Evolutionary conservation across 2,888 invertebrate species (phyloP), one percentile per base, ranked within the genome.

Genomic region (Girardia tigrina): DNA sequence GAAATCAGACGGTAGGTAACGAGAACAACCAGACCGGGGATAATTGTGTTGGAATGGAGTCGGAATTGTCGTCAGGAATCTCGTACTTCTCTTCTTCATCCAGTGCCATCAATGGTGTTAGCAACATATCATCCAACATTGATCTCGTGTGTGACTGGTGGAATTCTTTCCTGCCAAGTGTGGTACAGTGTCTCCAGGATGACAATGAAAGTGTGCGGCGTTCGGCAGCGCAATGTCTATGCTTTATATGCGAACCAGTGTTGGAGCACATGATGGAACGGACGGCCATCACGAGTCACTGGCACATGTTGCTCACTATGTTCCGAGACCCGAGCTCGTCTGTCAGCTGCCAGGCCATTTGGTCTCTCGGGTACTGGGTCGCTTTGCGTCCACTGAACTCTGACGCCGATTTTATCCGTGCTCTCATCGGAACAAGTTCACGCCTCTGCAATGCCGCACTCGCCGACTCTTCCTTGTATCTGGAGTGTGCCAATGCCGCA

Each of bases 201-300:
- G 56, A 56, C n/a, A 56, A 56, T 56, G 56, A 56, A 6, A 56
- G n/a, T 56, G 56, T 56, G n/a, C 56, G 56, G n/a, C 4, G 56
- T 8, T 20, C 20, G 6, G 56, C 56, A 20, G 56, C 56, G 4
- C 56, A 56, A n/a, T 56, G 56, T 56, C n/a, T 56, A 23, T 56
- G 56, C 23, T 56, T 56, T 23, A 56, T 56, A 23, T 56, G 56
- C 23, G 56, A 56, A 56, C 56, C 56, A 56, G 56, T 56, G 4
- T 56, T 56, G n/a, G 56, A 56, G n/a, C 23, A 20, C n/a, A 56
- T 56, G 56, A 56, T 56, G n/a, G 56, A 56, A n/a, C 8, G 6
- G 56, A 23, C n/a, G n/a, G 56, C n/a, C n/a, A 23, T 56, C 6
- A n/a, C 6, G 4, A 56, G n/a, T 23, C 23, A 56, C 23, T 56